Evolutionary conservation across 2,797 vertebrate species (phyloP).

Genomic region (Vespertilio murinus): DNA sequence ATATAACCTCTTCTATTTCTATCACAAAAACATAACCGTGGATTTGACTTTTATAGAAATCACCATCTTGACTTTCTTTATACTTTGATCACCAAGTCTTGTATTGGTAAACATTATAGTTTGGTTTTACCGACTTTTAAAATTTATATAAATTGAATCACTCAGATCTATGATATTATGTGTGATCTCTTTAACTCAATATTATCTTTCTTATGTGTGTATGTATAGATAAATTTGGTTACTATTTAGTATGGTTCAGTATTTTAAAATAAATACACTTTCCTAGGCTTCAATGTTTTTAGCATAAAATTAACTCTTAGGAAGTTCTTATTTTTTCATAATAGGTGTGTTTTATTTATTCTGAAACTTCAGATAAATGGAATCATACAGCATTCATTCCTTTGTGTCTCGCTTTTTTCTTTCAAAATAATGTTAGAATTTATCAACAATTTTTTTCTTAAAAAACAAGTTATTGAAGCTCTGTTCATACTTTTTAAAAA

Average conservation of each 20-base stretch:
- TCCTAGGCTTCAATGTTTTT: not conserved
- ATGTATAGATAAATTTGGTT: not conserved
- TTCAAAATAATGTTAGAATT: not conserved
- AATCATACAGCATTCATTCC: not conserved
- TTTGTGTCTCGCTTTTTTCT: not conserved
- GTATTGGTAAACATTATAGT: not conserved
- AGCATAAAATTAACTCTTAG: not conserved
- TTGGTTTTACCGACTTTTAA: not conserved
- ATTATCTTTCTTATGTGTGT: not conserved
- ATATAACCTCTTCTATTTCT: not conserved
- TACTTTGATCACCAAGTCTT: not conserved
- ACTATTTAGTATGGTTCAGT: not conserved
- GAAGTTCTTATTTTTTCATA: not conserved
- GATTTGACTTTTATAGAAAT: not conserved
- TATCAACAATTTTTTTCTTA: not conserved
- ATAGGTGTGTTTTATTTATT: not conserved
- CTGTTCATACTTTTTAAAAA: not conserved
- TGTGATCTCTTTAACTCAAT: not conserved
- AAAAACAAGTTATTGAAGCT: not conserved
- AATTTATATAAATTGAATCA: not conserved
- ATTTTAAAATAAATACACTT: slow-evolving; percentile 3
- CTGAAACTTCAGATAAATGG: not conserved
- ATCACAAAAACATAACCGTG: not conserved
- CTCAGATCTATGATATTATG: not conserved
- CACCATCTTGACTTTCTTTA: not conserved